These are phyloP conservation scores for Horisme vitalbata DNA, from an alignment of 2,888 invertebrate species.

Conservation along the genomic window DNA sequence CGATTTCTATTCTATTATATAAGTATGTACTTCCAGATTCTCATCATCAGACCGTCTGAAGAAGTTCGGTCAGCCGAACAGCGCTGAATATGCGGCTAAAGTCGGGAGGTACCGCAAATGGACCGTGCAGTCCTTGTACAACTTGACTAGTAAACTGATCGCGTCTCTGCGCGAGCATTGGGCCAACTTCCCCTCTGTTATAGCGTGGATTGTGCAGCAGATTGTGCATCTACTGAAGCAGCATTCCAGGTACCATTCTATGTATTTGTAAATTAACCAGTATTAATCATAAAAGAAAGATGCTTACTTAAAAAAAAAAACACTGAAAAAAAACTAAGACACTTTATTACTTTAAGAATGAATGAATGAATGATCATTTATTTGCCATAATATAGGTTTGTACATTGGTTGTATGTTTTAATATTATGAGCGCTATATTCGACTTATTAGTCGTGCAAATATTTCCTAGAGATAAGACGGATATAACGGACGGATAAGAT, in stretches of 20 bases:
- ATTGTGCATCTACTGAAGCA: slow-evolving; percentile 84
- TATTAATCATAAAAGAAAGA: too few relatives aligned
- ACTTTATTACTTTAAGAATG: too few relatives aligned
- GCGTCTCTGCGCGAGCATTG: slow-evolving; percentile 91
- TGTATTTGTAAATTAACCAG: background rate
- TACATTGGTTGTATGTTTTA: too few relatives aligned
- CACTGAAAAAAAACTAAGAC: too few relatives aligned
- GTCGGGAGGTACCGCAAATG: slow-evolving; percentile 90
- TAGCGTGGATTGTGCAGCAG: slow-evolving; percentile 95
- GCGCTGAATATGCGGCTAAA: slow-evolving; percentile 87
- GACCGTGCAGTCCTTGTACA: slow-evolving; percentile 90
- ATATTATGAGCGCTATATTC: too few relatives aligned
- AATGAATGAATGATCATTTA: too few relatives aligned
- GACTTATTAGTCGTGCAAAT: too few relatives aligned
- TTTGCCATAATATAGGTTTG: too few relatives aligned
- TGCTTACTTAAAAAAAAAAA: too few relatives aligned
- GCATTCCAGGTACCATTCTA: slow-evolving; percentile 57
- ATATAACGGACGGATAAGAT: too few relatives aligned
- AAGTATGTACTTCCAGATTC: slow-evolving; percentile 48
- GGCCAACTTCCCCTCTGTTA: slow-evolving; percentile 94
- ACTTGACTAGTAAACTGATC: slow-evolving; percentile 91
- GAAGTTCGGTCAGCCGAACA: slow-evolving; percentile 91
- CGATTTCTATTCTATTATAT: background rate
- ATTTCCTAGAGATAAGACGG: too few relatives aligned
- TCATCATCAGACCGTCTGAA: slow-evolving; percentile 78